Evolutionary conservation across 35 echinoderm and acorn worm species (phyloP), one percentile per base, ranked within the genome.

Genomic region (Ophioderma brevispina): DNA sequence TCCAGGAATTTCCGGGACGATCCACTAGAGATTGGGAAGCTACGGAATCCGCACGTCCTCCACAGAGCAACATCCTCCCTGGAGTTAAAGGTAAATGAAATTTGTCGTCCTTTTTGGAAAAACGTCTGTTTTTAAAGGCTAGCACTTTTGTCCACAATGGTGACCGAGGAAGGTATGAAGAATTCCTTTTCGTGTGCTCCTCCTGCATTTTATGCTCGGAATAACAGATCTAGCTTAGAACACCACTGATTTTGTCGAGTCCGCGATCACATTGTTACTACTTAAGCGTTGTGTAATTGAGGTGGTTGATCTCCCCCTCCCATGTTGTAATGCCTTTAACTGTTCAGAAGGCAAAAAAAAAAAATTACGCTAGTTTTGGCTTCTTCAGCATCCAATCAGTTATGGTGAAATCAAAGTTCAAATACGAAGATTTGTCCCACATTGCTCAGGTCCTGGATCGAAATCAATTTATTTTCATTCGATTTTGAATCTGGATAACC

Each of bases 311-410:
- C 38, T 35, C n/a, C 0, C 59, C 0, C 10, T 70, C 85, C 5
- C 55, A 56, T 76, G n/a, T 90, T 79, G 40, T 81, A 50, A 17
- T 75, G 75, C 37, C 78, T 59, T 14, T 52, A 84, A 41, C 37
- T 55, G 64, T n/a, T n/a, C n/a, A n/a, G n/a, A n/a, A n/a, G n/a
- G n/a, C 39, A 90, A 40, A 80, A 80, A 6, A 83, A 90, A 39
- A n/a, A 90, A 90, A 38, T 33, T 83, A 38, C 49, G 49, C 63
- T 82, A 36, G 80, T 90, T 11, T 33, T 91, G 14, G 81, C n/a
- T 76, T 49, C 75, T 91, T 21, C 81, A 70, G 36, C 81, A 84
- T 52, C 36, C 82, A 23, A 91, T n/a, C 59, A 70, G 28, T 70
- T 30, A 25, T 70, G 10, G 28, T 18, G n/a, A 13, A 15, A 25